Percentiles rank a stretch among this genome's conserved stretches.
Conservation (phyloP, 2,113 vertebrate species). For the Hymenochirus boettgeri region DNA sequence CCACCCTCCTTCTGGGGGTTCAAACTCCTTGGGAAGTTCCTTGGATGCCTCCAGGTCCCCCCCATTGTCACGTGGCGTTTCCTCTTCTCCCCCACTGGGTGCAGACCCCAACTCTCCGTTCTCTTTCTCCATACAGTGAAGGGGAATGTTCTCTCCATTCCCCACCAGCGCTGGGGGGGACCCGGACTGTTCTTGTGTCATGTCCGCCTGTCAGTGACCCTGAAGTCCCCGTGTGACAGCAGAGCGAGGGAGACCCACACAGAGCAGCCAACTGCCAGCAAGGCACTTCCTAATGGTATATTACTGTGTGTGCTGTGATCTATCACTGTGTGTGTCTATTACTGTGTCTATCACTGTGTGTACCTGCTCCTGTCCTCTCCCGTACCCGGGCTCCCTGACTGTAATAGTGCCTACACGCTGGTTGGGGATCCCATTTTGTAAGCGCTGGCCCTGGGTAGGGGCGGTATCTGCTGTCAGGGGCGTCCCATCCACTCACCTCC, state of each 20-base stretch:
- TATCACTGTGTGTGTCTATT: no score
- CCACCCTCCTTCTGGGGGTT: conserved; percentile 90
- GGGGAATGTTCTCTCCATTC: conserved; percentile 14
- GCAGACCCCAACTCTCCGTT: not conserved
- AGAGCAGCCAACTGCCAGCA: no score
- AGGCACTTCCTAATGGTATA: no score
- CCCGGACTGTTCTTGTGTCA: not conserved
- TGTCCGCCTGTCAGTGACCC: rapidly evolving
- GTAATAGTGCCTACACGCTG: not conserved
- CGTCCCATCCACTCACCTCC: not conserved
- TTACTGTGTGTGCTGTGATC: no score
- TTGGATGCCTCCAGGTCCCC: not conserved
- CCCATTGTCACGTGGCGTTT: rapidly evolving
- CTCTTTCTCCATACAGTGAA: conserved; percentile 13
- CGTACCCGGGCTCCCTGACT: conserved; percentile 5
- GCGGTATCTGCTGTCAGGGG: conserved; percentile 3
- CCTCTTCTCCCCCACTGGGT: not conserved
- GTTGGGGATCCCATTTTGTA: conserved; percentile 33
- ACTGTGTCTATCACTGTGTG: not conserved
- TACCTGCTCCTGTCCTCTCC: conserved; percentile 13
- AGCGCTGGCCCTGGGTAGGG: conserved; percentile 13
- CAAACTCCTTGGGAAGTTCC: conserved; percentile 41
- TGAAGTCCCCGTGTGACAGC: no score
- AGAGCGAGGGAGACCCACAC: no score
- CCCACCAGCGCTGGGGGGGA: not conserved